Conservation (phyloP, 2,113 vertebrate genomes). For the Sebastes schlegelii region DNA sequence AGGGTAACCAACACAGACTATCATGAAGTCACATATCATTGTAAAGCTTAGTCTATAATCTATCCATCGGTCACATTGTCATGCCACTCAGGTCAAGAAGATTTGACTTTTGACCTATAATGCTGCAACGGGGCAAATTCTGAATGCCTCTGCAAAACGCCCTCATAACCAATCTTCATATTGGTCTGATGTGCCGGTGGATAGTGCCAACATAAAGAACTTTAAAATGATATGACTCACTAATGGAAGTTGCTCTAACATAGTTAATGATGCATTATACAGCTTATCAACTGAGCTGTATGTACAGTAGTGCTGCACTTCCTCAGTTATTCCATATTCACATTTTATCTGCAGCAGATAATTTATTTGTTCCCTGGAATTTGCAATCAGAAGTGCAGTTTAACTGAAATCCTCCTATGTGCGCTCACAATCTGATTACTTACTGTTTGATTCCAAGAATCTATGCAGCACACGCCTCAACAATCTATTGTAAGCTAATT, state of each 20-base stretch:
- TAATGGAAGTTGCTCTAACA: background rate
- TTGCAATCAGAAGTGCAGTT: background rate
- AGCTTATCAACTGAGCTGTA: background rate
- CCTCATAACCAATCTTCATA: too few species aligned
- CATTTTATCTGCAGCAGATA: background rate
- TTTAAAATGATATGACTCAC: constrained; percentile 3
- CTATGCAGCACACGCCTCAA: constrained; percentile 4
- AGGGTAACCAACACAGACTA: too few species aligned
- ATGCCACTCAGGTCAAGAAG: too few species aligned
- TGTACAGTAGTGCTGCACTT: background rate
- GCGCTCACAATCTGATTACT: constrained; percentile 11
- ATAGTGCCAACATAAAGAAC: too few species aligned
- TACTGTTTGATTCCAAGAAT: constrained; percentile 29
- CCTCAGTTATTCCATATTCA: background rate
- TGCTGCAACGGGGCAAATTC: too few species aligned
- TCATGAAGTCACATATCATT: too few species aligned
- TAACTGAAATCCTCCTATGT: background rate
- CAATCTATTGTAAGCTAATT: constrained; percentile 58
- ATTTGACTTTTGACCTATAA: too few species aligned
- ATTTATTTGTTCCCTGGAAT: background rate
- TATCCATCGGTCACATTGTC: too few species aligned
- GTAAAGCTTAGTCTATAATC: too few species aligned
- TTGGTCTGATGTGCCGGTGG: too few species aligned
- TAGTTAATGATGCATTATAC: background rate
- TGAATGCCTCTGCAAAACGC: too few species aligned